Base-by-base conservation (phyloP, 1,140 invertebrate species). In the Archegozetes longisetosus region DNA sequence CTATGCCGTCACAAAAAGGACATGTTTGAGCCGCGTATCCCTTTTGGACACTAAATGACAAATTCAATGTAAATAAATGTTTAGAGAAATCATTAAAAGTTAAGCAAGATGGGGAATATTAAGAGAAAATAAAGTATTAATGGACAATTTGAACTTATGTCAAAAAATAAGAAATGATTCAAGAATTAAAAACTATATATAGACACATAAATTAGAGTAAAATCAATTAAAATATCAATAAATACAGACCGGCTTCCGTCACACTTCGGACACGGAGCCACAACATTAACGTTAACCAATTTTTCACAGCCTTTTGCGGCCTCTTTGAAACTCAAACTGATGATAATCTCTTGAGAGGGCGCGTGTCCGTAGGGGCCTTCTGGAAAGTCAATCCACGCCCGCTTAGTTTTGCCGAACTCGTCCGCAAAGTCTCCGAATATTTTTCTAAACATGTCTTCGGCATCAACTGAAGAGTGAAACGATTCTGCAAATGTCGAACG, bases 281-380 rank as follows among this genome's bases (percentile, higher is more conserved):
- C 80, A 0, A 95, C 82, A 75, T 97, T 98, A 1, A 98, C 69
- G 62, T 81, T 79, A 1, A 98, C 77, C 58, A 95, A 88, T 73
- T 97, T 98, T 70, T 95, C 94, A 0, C 90, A 81, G 49, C 95
- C 95, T 55, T 90, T 78, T 4, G 92, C 92, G 20, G 95, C 94
- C 81, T 99, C 88, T 55, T 87, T 79, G 73, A 98, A 98, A 1
- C 84, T 83, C 55, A 99, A 73, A 68, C 89, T 88, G 76, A 98
- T 83, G 29, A 86, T 79, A 13, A 88, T 74, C 83, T 89, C 90
- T 76, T 91, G 83, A 6, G 91, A 83, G 62, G 84, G 81, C 50
- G 86, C 89, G 79, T 86, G 92, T 2, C 91, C 92, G 79, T 83
- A 91, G 17, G 53, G 20, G 4, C 23, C n/a, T 20, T 28, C 47